Conservation (phyloP, 37 sponge, comb jelly and placozoan genomes). For the Geodia barretti region DNA sequence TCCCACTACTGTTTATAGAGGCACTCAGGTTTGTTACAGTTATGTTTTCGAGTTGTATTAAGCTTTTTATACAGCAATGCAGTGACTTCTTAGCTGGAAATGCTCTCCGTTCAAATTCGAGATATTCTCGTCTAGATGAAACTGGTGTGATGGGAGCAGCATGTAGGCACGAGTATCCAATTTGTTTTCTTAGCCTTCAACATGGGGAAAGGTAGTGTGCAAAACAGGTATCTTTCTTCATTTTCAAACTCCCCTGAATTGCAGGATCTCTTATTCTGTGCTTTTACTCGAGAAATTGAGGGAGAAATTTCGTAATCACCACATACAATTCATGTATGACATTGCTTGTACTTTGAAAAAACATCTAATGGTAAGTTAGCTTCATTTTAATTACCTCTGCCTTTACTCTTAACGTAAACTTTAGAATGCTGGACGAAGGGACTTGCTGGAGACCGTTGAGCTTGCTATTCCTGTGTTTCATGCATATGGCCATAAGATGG, state of each 20-base stretch:
- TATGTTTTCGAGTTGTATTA: no score
- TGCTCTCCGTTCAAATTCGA: not conserved
- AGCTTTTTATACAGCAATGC: conserved; percentile 10
- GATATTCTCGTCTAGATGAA: conserved; percentile 30
- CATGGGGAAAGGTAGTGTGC: conserved; percentile 25
- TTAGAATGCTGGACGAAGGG: conserved; percentile 18
- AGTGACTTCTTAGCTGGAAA: conserved; percentile 31
- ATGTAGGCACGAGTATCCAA: conserved; percentile 34
- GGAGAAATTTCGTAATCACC: not conserved
- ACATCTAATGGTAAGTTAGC: conserved; percentile 6
- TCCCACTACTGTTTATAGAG: no score
- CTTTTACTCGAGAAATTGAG: not conserved
- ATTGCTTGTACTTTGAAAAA: conserved; percentile 20
- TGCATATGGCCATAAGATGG: not conserved
- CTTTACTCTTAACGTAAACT: not conserved
- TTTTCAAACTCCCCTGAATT: not conserved
- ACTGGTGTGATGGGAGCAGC: conserved; percentile 30
- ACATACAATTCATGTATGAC: conserved; percentile 26
- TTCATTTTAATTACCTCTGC: not conserved
- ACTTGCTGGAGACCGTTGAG: not conserved
- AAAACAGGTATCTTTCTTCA: not conserved
- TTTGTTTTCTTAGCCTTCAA: conserved; percentile 8
- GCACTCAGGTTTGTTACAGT: no score
- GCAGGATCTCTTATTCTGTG: conserved; percentile 16
- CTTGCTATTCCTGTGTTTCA: conserved; percentile 9